Evolutionary conservation across 1,140 invertebrate species (phyloP), one percentile per base, ranked within the genome.

Genomic region (Rhopalosiphum padi): DNA sequence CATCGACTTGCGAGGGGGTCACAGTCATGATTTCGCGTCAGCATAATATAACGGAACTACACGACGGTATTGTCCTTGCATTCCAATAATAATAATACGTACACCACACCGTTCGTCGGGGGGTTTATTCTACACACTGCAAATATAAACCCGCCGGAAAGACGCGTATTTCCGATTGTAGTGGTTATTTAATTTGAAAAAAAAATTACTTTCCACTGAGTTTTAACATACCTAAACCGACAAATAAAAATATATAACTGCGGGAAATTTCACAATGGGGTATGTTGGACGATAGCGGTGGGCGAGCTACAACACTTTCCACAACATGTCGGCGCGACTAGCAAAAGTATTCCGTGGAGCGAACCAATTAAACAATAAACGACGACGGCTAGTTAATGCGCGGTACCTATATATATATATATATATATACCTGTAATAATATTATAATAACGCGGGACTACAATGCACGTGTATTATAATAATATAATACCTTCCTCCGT

Each of bases 331-430:
- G 48, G 48, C 48, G 48, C 83, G 35, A 30, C 41, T 60, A 30
- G 25, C 55, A 68, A 37, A 41, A 37, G 43, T 91, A 51, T 48
- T 60, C 89, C 55, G 23, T n/a, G 41, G 55, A 6, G 87, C 43
- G 35, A 83, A 83, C 91, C 91, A 35, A 92, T 92, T 92, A 92
- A 92, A 92, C 91, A 82, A 83, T 92, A 92, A 83, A 92, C 91
- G 91, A 92, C 91, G 46, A 82, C 91, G 91, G n/a, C 46, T 25
- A 83, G n/a, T 92, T 83, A 83, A 51, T 83, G n/a, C 60, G 30
- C 60, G n/a, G 48, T 51, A 18, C 48, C 48, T 48, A 48, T n/a
- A 86, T 46, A 46, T 37, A 37, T n/a, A n/a, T n/a, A 46, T 46
- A 46, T 9, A 9, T 9, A 9, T 46, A n/a, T 7, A 48, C 25